These are phyloP conservation scores for Acanthosoma haemorrhoidale DNA, from an alignment of 2,888 invertebrate species.

Conservation along the genomic window DNA sequence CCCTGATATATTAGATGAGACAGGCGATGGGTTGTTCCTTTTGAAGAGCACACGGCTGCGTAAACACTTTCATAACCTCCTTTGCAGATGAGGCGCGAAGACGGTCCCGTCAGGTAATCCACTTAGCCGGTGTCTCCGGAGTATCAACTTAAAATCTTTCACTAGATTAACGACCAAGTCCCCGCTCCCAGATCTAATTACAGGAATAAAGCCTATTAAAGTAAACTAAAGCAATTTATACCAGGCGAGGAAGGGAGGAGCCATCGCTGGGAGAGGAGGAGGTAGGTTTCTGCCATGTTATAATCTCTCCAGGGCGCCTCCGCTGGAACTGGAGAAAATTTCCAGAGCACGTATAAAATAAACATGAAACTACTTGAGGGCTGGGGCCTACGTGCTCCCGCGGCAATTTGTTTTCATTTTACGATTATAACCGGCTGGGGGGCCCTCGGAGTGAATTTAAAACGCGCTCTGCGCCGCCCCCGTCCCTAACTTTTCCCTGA, in stretches of 20 bases:
- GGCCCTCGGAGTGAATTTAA: not conserved
- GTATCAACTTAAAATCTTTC: slow-evolving; percentile 30
- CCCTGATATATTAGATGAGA: no score
- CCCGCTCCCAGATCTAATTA: slow-evolving; percentile 36
- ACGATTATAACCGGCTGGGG: slow-evolving; percentile 37
- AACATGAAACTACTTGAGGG: slow-evolving; percentile 35
- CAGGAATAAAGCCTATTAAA: slow-evolving; percentile 39
- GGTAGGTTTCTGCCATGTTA: not conserved
- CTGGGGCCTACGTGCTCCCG: slow-evolving; percentile 25
- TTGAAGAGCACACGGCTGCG: not conserved
- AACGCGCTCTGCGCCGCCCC: slow-evolving; percentile 1
- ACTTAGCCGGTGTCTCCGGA: slow-evolving; percentile 1
- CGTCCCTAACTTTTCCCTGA: slow-evolving; percentile 22
- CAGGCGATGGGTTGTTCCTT: not conserved
- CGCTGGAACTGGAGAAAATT: slow-evolving; percentile 32
- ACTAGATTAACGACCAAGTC: slow-evolving; percentile 25
- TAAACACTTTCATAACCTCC: not conserved
- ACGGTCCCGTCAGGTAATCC: not conserved
- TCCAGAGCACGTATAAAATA: slow-evolving; percentile 40
- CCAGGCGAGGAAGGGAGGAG: slow-evolving; percentile 19
- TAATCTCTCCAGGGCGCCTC: slow-evolving; percentile 9
- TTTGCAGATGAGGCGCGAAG: not conserved
- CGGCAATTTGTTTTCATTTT: slow-evolving; percentile 41
- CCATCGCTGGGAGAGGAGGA: not conserved
- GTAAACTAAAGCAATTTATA: slow-evolving; percentile 39